A percentile compares a stretch with the other conserved stretches of the same genome.
Conservation (phyloP, 2,888 invertebrate species). For the Imbricaverruca yamaguchii region DNA sequence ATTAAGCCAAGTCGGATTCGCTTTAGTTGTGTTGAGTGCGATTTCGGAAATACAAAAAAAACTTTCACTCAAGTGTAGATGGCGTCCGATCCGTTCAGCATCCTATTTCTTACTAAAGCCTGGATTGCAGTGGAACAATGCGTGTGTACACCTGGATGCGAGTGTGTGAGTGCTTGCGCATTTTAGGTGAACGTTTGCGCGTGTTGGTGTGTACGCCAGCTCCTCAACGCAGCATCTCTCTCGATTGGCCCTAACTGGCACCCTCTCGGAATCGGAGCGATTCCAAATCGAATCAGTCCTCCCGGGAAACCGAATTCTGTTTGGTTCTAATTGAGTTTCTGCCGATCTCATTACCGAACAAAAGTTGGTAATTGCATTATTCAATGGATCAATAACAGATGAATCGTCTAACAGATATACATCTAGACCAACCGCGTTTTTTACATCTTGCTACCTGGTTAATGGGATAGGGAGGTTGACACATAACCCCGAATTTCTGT, state of each 20-base stretch:
- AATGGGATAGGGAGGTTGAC: no score
- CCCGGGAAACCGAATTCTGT: neutral
- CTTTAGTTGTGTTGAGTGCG: no score
- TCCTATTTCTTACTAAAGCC: neutral
- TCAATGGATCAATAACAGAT: constrained; percentile 5
- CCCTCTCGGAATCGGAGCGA: neutral
- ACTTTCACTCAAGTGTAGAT: no score
- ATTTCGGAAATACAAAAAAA: no score
- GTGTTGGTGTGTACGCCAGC: neutral
- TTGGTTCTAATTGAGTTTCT: constrained; percentile 1
- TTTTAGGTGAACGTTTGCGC: neutral
- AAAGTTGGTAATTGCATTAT: constrained; percentile 3
- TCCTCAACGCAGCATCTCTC: neutral
- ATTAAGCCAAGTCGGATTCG: no score
- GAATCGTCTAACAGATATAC: neutral
- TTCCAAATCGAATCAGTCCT: neutral
- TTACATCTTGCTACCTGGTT: neutral
- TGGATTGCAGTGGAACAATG: neutral
- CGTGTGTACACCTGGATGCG: no score
- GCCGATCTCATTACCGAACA: constrained; percentile 6
- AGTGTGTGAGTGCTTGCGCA: neutral
- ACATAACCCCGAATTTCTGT: neutral
- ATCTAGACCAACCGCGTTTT: neutral
- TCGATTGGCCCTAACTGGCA: neutral
- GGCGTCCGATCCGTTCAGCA: neutral